These are phyloP conservation scores for Anorthoa munda DNA, from an alignment of 2,888 invertebrate genomes.

Conservation along the genomic window DNA sequence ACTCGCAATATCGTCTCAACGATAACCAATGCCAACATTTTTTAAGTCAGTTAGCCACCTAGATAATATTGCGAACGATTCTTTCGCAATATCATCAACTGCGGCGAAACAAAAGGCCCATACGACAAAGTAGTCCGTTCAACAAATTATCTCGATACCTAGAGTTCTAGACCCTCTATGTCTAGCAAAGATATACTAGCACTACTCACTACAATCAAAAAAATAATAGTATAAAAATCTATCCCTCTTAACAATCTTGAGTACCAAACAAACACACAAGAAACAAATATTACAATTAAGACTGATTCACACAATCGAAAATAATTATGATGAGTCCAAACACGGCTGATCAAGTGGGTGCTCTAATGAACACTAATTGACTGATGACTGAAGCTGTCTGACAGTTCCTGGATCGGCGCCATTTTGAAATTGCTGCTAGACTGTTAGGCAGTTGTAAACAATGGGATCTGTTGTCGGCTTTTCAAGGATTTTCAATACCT, in stretches of 20 bases:
- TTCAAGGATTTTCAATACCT: constrained; percentile 2
- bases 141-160: too few relatives aligned
- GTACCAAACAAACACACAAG: constrained; percentile 8
- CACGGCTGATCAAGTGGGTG: constrained; percentile 56
- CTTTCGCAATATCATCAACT: too few relatives aligned
- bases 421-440: constrained; percentile 27
- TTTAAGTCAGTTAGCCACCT: too few relatives aligned
- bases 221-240: not conserved
- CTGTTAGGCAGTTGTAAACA: constrained; percentile 34
- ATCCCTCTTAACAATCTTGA: not conserved
- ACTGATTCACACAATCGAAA: constrained; percentile 55
- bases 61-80: too few relatives aligned
- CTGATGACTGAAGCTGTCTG: constrained; percentile 13
- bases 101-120: too few relatives aligned
- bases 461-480: not conserved
- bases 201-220: not conserved
- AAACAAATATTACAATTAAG: constrained; percentile 38
- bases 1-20: too few relatives aligned
- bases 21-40: too few relatives aligned
- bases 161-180: too few relatives aligned
- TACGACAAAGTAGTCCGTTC: too few relatives aligned
- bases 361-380: constrained; percentile 55
- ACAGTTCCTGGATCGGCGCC: constrained; percentile 11
- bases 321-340: constrained; percentile 56
- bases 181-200: not conserved